Evolutionary conservation across 2,797 vertebrate species (phyloP), one percentile per base, ranked within the genome.

Genomic region (Percopsis omiscomaycus): DNA sequence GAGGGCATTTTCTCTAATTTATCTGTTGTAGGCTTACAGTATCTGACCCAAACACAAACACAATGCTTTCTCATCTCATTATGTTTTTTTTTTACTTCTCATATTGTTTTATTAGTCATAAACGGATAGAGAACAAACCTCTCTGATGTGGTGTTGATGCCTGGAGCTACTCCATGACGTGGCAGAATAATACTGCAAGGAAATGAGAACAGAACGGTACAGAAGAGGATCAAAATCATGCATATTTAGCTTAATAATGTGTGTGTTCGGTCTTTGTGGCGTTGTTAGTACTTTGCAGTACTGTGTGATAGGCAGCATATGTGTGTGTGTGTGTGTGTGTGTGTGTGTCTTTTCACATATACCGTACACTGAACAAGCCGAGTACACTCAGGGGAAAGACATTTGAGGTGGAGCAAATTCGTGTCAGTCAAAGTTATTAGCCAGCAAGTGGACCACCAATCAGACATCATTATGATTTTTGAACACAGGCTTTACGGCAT

Each of bases 1-100:
- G 79, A 71, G 79, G 82, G 75, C 71, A 75, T 52, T 69, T 77
- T 80, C 50, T 66, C 58, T 64, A 69, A 76, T 82, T 11, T 44
- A 77, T 80, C 69, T 62, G 32, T 60, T 22, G 45, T 3, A 9
- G 54, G 37, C 37, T 9, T 42, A 42, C 37, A 22, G 49, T 46
- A 53, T 53, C 9, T 11, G 37, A 81, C 68, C 32, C 74, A 78
- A 82, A 59, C 63, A 55, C 46, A 14, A 49, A 22, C 22, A 22
- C 45, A 6, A 3, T 12, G 48, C 47, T 52, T 45, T 12, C 1
- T 14, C 44, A 71, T 50, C 64, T 79, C 51, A 80, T 80, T 57
- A 72, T 30, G 22, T 53, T 28, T 57, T 5, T n/a, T 54, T 65
- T 79, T 59, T 64, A 57, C 73, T 44, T 57, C 29, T 52, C 59